Evolutionary conservation across 2,888 invertebrate genomes (phyloP), one percentile per base, ranked within the genome.

Genomic region (Clusia tigrina): DNA sequence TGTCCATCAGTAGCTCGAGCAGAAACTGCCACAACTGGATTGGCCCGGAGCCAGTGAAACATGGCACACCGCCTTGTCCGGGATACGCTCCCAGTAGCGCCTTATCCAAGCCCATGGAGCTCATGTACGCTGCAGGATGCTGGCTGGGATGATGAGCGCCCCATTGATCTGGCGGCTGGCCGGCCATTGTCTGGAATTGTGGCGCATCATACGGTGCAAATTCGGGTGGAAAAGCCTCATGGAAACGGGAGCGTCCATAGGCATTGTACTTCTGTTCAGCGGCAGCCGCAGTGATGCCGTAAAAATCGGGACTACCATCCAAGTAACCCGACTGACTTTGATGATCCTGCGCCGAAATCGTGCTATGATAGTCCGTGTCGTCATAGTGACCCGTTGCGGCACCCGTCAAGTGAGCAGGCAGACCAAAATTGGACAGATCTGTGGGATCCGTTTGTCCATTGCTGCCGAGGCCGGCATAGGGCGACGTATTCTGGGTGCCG

Each of bases 1-100:
- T 96, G 86, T 98, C 96, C 70, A 96, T 97, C 74, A 98, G 87
- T 69, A 97, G 88, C 85, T 98, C 97, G 74, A 98, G 86, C 66
- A 98, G 87, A 85, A 98, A 98, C 86, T 98, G 98, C 98, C 98
- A 98, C 81, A 98, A 86, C 84, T 98, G 98, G 78, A 98, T 98
- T 55, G 98, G 98, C 2, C 98, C 98, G 68, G 95, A 95, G 72
- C 95, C 95, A 83, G 90, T 86, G 84, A 90, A 89, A 73, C 88
- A 89, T 6, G 89, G 83, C 48, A 83, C 82, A 65, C 80, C 83
- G 59, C 78, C 85, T 67, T 82, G 83, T 71, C 81, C 77, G 58
- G 80, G 78, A 69, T 84, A 83, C 68, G 75, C 83, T 17, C 81
- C 77, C 25, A 81, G 71, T 62, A 83, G 73, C 2, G 80, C 74